phyloP scores from a whole-genome alignment of 2,888 invertebrate species.

The Ypsolopha sequella region DNA sequence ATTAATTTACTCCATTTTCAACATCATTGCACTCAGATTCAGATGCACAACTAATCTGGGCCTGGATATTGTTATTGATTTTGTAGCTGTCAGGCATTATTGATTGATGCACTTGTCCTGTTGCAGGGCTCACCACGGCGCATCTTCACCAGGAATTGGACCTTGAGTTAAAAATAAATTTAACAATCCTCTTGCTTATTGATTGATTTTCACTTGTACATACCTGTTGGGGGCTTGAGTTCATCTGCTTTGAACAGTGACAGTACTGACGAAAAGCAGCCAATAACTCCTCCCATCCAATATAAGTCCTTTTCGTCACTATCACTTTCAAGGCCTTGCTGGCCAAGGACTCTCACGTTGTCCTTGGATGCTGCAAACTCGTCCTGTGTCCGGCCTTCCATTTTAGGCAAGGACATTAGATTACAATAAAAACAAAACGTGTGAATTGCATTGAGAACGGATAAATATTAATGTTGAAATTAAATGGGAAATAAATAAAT shows the following conservation, averaged over 20 bases:
- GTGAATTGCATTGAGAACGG: no score
- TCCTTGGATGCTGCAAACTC: conserved; percentile 18
- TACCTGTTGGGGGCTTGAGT: conserved; percentile 75
- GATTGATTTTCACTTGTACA: conserved; percentile 9
- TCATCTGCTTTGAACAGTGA: conserved; percentile 87
- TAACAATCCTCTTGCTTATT: background rate
- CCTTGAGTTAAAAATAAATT: conserved; percentile 2
- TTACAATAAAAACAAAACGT: no score
- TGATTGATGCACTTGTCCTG: no score
- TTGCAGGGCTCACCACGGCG: no score
- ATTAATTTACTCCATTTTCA: no score
- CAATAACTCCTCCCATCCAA: conserved; percentile 88
- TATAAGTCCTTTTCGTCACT: conserved; percentile 64
- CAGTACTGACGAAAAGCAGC: conserved; percentile 89
- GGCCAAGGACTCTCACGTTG: conserved; percentile 16
- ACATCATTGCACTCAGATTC: no score
- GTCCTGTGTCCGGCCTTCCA: conserved; percentile 15
- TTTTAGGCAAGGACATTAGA: background rate
- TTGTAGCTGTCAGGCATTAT: no score
- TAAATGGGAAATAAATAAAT: no score
- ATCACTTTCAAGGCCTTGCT: conserved; percentile 14
- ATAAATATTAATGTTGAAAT: no score
- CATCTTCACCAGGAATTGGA: background rate
- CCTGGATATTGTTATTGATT: no score
- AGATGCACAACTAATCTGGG: no score